These are phyloP conservation scores for Limosa lapponica DNA, from an alignment of 2,797 vertebrate genomes.

Conservation along the genomic window DNA sequence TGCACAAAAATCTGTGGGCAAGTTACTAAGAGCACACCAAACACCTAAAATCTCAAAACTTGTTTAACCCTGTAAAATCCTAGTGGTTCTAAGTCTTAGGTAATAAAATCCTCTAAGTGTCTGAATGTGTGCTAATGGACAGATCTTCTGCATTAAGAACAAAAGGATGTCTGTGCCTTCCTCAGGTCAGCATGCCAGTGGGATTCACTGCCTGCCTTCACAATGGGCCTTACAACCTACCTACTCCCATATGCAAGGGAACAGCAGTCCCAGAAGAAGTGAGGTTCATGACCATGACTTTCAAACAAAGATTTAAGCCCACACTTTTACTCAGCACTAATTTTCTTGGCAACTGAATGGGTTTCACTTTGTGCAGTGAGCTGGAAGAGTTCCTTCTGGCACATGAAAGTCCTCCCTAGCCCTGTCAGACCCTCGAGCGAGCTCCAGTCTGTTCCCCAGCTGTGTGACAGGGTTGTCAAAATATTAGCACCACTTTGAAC, in stretches of 20 bases:
- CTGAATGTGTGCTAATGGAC: background rate
- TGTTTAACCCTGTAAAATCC: background rate
- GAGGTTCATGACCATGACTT: background rate
- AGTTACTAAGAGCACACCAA: background rate
- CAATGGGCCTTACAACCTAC: fast-evolving
- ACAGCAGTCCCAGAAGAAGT: background rate
- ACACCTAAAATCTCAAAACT: background rate
- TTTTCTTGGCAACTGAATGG: background rate
- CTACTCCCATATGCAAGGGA: fast-evolving
- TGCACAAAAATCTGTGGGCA: fast-evolving
- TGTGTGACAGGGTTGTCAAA: background rate
- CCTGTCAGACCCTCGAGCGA: background rate
- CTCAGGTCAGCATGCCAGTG: background rate
- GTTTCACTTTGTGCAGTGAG: background rate
- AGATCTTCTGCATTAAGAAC: background rate
- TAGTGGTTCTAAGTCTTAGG: background rate
- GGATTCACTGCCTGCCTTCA: background rate
- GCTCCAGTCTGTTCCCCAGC: background rate
- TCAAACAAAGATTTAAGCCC: background rate
- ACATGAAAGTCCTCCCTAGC: fast-evolving
- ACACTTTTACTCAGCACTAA: background rate
- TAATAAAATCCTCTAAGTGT: background rate
- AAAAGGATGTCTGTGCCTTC: background rate
- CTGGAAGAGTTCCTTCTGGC: background rate
- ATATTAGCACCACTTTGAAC: background rate